A percentile compares a stretch with the other conserved stretches of the same genome.
Conservation (phyloP, 1,140 invertebrate genomes). For the Drosophila albomicans region DNA sequence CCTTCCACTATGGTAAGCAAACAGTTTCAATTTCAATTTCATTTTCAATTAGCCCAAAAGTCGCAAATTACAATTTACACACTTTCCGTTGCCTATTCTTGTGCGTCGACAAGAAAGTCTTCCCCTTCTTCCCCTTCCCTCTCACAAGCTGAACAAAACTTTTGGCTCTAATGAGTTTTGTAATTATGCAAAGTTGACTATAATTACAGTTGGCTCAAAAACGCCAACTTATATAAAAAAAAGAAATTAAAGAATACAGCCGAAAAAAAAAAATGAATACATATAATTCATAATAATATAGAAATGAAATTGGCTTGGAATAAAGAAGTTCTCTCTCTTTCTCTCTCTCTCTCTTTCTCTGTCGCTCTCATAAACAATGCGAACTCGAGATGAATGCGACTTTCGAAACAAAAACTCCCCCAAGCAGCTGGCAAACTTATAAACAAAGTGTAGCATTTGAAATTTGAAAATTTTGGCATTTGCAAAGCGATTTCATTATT, state of each 20-base stretch:
- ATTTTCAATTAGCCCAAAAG: slow-evolving; percentile 43
- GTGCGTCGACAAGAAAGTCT: slow-evolving; percentile 8
- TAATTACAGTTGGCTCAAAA: slow-evolving; percentile 50
- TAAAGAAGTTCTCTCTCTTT: neutral
- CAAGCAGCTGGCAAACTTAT: slow-evolving; percentile 1
- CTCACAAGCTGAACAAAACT: neutral
- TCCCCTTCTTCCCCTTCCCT: no score
- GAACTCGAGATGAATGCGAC: slow-evolving; percentile 9
- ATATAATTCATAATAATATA: neutral
- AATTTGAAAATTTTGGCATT: no score
- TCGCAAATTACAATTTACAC: slow-evolving; percentile 57
- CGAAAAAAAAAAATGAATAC: neutral
- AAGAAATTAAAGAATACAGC: slow-evolving; percentile 20
- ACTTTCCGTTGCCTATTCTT: slow-evolving; percentile 65
- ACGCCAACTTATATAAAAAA: slow-evolving; percentile 5
- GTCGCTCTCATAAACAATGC: neutral
- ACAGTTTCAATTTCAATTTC: slow-evolving; percentile 17
- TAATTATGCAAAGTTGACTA: slow-evolving; percentile 71
- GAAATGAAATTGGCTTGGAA: slow-evolving; percentile 5
- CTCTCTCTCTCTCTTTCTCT: neutral
- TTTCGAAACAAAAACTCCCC: neutral
- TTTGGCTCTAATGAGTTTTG: slow-evolving; percentile 70
- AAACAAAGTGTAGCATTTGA: neutral
- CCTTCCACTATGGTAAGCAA: no score
- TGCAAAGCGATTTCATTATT: neutral